A percentile compares a stretch with the other conserved stretches of the same genome.
Conservation (phyloP, 2,113 vertebrate genomes). For the Rallus limicola region DNA sequence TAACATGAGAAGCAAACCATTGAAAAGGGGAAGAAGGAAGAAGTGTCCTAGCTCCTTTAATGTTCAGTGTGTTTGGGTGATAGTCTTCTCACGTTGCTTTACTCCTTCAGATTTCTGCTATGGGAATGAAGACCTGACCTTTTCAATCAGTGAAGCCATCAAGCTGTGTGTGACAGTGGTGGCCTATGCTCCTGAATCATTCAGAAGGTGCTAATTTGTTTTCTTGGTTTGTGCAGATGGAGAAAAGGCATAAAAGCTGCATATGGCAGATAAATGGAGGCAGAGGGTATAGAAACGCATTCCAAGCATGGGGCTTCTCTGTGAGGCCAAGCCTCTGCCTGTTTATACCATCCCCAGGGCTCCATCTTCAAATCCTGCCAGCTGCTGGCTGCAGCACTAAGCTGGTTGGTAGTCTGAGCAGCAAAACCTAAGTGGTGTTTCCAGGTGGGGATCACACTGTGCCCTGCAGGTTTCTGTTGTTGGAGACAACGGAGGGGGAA, state of each 20-base stretch:
- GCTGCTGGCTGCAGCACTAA: not conserved
- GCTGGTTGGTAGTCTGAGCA: not conserved
- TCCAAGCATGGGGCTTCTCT: not conserved
- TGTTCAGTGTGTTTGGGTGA: not conserved
- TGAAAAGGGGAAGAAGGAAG: not conserved
- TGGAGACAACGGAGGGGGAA: not conserved
- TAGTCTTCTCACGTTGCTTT: not conserved
- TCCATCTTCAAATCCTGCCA: not conserved
- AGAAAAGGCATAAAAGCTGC: not conserved
- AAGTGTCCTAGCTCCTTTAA: not conserved
- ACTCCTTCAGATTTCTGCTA: constrained; percentile 92
- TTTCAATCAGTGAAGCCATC: constrained; percentile 96
- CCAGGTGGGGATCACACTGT: not conserved
- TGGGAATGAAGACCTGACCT: constrained; percentile 93
- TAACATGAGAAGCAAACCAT: not conserved
- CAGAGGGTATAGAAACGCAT: not conserved
- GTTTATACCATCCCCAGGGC: not conserved
- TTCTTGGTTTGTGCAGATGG: not conserved
- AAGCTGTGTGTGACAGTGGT: constrained; percentile 97
- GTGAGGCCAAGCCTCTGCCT: not conserved
- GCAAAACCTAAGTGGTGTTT: not conserved
- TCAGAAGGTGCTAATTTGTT: constrained; percentile 84
- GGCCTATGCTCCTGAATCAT: constrained; percentile 96
- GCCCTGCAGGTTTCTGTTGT: not conserved
- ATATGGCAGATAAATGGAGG: not conserved